Percentiles rank a stretch among this genome's conserved stretches.
phyloP scores from a whole-genome alignment of 2,888 invertebrate species.

The Dysmachus trigonus region DNA sequence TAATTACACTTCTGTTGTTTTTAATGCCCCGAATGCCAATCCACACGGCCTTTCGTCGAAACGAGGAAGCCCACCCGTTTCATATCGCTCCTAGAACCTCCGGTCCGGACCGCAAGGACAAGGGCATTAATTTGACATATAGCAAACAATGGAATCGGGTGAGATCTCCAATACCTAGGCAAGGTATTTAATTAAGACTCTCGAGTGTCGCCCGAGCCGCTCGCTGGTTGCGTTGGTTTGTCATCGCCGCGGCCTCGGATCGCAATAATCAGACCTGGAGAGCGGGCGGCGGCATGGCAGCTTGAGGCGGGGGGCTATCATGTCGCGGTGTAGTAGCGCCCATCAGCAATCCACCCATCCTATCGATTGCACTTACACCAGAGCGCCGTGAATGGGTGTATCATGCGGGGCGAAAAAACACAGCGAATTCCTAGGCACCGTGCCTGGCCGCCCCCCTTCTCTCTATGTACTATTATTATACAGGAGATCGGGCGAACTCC shows the following conservation, averaged over 20 bases:
- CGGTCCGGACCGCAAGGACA: background rate
- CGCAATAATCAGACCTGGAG: constrained; percentile 53
- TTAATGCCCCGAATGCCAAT: background rate
- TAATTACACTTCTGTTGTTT: background rate
- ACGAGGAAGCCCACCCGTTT: background rate
- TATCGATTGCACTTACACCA: constrained; percentile 43
- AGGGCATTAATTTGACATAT: background rate
- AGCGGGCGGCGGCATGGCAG: constrained; percentile 15
- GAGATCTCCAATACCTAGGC: background rate
- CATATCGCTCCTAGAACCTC: background rate
- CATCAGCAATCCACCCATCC: constrained; percentile 49
- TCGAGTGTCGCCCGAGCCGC: constrained; percentile 44
- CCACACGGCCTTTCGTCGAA: background rate
- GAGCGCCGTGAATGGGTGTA: constrained; percentile 23
- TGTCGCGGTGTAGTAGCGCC: constrained; percentile 44
- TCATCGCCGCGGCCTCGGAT: constrained; percentile 41
- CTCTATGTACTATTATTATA: background rate
- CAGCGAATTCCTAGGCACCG: background rate
- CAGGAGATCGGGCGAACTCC: background rate
- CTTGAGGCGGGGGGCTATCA: background rate
- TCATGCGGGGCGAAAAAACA: constrained; percentile 5
- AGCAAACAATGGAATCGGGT: background rate
- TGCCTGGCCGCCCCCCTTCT: background rate
- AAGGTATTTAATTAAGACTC: constrained; percentile 47
- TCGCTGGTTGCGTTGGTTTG: no score